Percentiles rank a stretch among this genome's conserved stretches.
Evolutionary conservation across 2,888 invertebrate species (phyloP).

Genomic region (Philonicus albiceps): DNA sequence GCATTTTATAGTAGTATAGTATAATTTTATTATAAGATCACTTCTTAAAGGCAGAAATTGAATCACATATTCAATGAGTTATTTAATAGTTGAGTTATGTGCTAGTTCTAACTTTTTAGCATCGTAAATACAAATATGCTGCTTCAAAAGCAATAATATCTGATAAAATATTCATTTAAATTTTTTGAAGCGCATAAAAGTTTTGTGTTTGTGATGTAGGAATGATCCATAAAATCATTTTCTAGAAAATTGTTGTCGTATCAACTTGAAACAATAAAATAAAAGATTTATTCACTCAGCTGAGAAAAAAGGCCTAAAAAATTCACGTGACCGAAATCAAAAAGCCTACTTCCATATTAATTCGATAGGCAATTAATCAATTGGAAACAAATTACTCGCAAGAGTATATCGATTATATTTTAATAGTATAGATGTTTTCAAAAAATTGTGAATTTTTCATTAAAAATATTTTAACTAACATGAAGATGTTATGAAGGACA

Average conservation of each 20-base stretch:
- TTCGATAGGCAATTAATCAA: neutral
- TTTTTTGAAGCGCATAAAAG: neutral
- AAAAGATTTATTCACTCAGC: neutral
- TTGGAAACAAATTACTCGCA: neutral
- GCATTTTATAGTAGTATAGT: too few relatives aligned
- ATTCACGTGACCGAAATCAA: neutral
- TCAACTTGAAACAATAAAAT: neutral
- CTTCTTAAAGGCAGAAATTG: too few relatives aligned
- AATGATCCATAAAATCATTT: neutral
- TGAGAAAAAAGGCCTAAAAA: neutral
- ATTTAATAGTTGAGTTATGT: neutral
- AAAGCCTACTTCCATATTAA: neutral
- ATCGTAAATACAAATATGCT: neutral
- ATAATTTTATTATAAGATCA: too few relatives aligned
- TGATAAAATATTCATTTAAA: neutral
- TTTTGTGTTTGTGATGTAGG: neutral
- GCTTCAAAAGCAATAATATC: neutral
- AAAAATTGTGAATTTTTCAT: neutral
- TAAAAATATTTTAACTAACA: neutral
- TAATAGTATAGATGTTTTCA: neutral
- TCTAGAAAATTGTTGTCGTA: neutral
- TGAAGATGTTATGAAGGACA: neutral
- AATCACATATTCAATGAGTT: too few relatives aligned
- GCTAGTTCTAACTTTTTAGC: neutral
- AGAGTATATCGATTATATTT: neutral